These are phyloP conservation scores for Oligia fasciuncula DNA, from an alignment of 2,888 invertebrate species.

Conservation along the genomic window DNA sequence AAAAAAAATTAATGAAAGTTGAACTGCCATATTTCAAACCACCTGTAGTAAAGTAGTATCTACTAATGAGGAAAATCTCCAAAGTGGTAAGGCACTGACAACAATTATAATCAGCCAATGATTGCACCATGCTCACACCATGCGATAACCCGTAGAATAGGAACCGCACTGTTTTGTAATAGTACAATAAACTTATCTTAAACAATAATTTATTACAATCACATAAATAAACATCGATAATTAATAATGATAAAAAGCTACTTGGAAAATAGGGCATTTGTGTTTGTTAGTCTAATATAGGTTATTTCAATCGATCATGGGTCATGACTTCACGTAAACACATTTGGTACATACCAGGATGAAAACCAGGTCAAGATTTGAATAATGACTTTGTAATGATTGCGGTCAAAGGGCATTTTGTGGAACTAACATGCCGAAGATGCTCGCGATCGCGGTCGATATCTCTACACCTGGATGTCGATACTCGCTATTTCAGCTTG, in stretches of 20 bases:
- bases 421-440: not conserved
- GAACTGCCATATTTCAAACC: not conserved
- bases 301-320: constrained; percentile 45
- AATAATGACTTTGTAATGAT: constrained; percentile 50
- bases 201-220: constrained; percentile 63
- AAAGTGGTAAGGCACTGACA: not conserved
- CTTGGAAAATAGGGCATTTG: constrained; percentile 42
- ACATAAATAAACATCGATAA: constrained; percentile 51
- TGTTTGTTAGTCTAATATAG: constrained; percentile 58
- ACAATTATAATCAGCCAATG: constrained; percentile 5
- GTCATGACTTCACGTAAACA: constrained; percentile 52
- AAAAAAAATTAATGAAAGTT: no score
- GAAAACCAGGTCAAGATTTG: constrained; percentile 55
- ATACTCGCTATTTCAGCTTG: not conserved
- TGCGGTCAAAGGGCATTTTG: not conserved
- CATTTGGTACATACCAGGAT: constrained; percentile 22
- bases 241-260: constrained; percentile 56
- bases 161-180: constrained; percentile 48
- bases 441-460: not conserved
- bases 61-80: no score
- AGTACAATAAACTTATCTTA: constrained; percentile 53
- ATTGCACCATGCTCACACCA: constrained; percentile 44
- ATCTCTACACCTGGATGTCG: not conserved
- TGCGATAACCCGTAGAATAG: constrained; percentile 46
- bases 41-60: not conserved